These are phyloP conservation scores for Rhodophaea formosa DNA, from an alignment of 2,888 invertebrate genomes.

Conservation along the genomic window DNA sequence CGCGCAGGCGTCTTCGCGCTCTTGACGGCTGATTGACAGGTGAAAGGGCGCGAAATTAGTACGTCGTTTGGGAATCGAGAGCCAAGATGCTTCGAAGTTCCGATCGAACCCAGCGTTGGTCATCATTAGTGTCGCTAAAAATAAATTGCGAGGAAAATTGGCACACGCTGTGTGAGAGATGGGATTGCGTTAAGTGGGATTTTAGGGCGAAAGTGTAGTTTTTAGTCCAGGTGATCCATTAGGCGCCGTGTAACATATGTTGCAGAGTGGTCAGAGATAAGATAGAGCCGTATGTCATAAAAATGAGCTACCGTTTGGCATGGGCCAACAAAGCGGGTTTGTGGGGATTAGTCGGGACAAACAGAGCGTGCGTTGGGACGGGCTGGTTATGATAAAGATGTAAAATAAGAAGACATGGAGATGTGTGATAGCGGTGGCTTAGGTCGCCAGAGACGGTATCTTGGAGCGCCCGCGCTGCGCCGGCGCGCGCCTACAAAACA, in stretches of 20 bases:
- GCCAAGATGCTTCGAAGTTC: slow-evolving; percentile 30
- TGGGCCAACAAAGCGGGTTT: slow-evolving; percentile 64
- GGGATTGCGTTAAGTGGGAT: slow-evolving; percentile 53
- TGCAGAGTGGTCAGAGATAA: slow-evolving; percentile 75
- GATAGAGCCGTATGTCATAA: slow-evolving; percentile 79
- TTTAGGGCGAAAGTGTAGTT: slow-evolving; percentile 71
- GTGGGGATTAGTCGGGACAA: slow-evolving; percentile 67
- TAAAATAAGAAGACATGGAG: slow-evolving; percentile 60
- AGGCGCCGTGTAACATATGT: slow-evolving; percentile 71
- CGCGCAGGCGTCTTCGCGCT: slow-evolving; percentile 44
- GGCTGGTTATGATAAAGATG: slow-evolving; percentile 63
- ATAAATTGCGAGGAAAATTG: slow-evolving; percentile 36
- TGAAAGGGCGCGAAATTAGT: slow-evolving; percentile 78
- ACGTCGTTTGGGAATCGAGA: slow-evolving; percentile 41
- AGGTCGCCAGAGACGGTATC: slow-evolving; percentile 36
- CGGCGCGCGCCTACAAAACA: slow-evolving; percentile 22
- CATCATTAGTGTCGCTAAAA: slow-evolving; percentile 24
- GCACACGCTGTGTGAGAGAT: slow-evolving; percentile 59
- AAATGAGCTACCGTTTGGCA: slow-evolving; percentile 74
- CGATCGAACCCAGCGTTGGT: slow-evolving; percentile 45
- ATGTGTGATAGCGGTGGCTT: slow-evolving; percentile 59
- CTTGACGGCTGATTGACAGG: slow-evolving; percentile 74
- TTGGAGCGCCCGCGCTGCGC: slow-evolving; percentile 30
- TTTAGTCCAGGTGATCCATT: slow-evolving; percentile 68
- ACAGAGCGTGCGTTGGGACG: slow-evolving; percentile 60